phyloP scores from a whole-genome alignment of 2,113 vertebrate genomes.

The Dipodomys merriami region DNA sequence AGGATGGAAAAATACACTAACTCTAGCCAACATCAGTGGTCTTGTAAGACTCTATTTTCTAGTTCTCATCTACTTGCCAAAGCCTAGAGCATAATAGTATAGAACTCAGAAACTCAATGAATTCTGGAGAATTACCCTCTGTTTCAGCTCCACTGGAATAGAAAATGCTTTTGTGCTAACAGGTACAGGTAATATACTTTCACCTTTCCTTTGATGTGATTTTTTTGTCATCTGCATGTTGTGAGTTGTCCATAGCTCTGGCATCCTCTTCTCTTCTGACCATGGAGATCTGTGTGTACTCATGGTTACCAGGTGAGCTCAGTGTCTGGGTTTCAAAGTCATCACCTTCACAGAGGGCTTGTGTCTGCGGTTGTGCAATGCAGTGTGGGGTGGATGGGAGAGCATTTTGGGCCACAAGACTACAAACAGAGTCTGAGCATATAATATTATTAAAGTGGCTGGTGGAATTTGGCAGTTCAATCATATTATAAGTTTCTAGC shows the following conservation, averaged over 20 bases:
- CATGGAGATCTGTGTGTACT: constrained; percentile 17
- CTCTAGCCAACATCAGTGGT: constrained; percentile 2
- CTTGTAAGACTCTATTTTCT: constrained; percentile 32
- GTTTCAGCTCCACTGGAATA: not conserved
- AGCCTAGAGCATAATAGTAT: not conserved
- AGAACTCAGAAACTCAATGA: not conserved
- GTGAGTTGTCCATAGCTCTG: constrained; percentile 31
- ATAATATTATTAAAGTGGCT: not conserved
- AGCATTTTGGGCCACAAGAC: not conserved
- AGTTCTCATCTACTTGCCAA: constrained; percentile 11
- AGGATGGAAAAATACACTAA: constrained; percentile 31
- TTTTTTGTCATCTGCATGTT: not conserved
- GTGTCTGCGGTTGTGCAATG: constrained; percentile 5
- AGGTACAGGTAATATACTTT: not conserved
- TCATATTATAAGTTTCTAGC: not conserved
- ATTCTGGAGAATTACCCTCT: not conserved
- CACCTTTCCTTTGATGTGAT: not conserved
- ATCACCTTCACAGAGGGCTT: not conserved
- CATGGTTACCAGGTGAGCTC: constrained; percentile 54
- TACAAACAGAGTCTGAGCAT: not conserved
- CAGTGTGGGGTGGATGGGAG: not conserved
- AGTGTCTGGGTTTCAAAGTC: constrained; percentile 47
- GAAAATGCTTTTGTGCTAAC: not conserved
- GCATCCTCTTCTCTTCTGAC: constrained; percentile 1
- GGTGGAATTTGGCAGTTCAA: not conserved